Base-by-base conservation (phyloP, 2,888 invertebrate species). In the Dioctria rufipes region DNA sequence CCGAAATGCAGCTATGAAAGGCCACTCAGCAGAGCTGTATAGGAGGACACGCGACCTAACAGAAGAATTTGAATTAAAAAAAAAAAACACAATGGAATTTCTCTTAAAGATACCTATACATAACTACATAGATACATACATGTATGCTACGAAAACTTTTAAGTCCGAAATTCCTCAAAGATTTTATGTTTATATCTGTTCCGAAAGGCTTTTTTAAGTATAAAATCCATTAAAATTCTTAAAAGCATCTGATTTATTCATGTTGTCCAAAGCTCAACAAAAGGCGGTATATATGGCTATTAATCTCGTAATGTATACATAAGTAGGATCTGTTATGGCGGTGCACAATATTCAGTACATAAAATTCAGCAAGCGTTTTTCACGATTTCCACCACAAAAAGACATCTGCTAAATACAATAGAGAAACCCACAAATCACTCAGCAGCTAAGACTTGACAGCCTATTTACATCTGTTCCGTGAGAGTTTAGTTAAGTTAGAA, bases 401-500 rank as follows among this genome's bases (percentile, higher is more conserved):
- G 69, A 69, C 69, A 69, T 69, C 69, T 69, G 69, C 51, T 69
- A 11, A 69, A 46, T 51, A 51, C 51, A 51, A 51, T 13, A 51
- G 51, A 69, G n/a, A 69, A 51, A 39, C 11, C 69, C 49, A 69
- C 69, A 69, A 69, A 69, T 69, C 69, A 69, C 39, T 51, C 69
- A 51, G 51, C 39, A 69, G 69, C 51, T 39, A n/a, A n/a, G 9
- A 39, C 39, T 69, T 49, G 39, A 69, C 69, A 69, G 49, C 69
- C 37, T 69, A 69, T 69, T 69, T 69, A 69, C 69, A 69, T 69
- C 51, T 51, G 51, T 69, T 51, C 51, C 69, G 69, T 49, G 51
- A 51, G 37, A 69, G 37, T 69, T 54, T 69, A 54, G 39, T 9
- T 39, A 49, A 69, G 46, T 54, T 54, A 51, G 69, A 51, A 49